A percentile compares a stretch with the other conserved stretches of the same genome.
Conservation (phyloP, 2,797 vertebrate species). For the Mus caroli region DNA sequence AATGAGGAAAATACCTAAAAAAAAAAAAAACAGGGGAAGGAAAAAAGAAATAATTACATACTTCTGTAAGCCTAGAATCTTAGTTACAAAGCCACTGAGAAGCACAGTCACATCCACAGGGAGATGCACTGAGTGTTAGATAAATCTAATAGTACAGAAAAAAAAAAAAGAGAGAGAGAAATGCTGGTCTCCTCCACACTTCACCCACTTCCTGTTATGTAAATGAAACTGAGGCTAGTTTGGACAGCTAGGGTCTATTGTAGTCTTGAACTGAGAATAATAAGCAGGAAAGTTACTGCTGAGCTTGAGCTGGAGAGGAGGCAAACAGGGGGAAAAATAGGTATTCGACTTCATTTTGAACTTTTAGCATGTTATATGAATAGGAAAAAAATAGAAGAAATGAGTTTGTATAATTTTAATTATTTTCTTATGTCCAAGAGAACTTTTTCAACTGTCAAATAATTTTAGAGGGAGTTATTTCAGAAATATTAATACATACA, state of each 20-base stretch:
- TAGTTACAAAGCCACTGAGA: not conserved
- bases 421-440: not conserved
- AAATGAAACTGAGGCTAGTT: not conserved
- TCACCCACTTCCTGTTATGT: not conserved
- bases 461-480: not conserved
- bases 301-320: not conserved
- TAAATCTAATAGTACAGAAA: not conserved
- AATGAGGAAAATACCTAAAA: too few species aligned
- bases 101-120: not conserved
- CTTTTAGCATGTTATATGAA: not conserved
- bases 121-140: not conserved
- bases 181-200: not conserved
- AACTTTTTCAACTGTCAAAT: not conserved
- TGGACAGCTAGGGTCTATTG: not conserved
- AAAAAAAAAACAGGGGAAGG: too few species aligned
- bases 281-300: not conserved
- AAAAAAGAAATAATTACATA: not conserved
- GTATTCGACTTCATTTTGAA: not conserved
- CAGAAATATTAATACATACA: conserved; percentile 50
- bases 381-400: not conserved
- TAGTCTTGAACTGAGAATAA: not conserved
- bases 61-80: not conserved
- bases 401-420: not conserved
- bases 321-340: not conserved
- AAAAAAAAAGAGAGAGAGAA: not conserved